Percentiles rank a stretch among this genome's conserved stretches.
Conservation (phyloP, 2,888 invertebrate genomes). For the Brachylomia viminalis region DNA sequence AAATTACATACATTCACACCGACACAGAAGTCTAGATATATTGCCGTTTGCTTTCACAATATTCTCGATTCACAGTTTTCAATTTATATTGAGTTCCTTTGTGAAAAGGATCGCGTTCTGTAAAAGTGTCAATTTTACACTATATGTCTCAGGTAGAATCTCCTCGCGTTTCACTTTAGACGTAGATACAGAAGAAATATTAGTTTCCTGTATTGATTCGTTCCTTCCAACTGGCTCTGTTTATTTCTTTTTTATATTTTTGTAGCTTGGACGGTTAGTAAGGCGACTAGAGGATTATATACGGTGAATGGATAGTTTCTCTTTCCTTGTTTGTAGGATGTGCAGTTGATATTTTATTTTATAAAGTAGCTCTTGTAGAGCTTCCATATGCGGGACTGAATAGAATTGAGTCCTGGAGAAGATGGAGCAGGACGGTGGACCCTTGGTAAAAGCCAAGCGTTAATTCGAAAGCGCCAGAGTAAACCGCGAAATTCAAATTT, state of each 20-base stretch:
- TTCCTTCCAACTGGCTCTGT: slow-evolving; percentile 33
- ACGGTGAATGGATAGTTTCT: background rate
- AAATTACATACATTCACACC: slow-evolving; percentile 59
- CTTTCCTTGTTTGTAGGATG: background rate
- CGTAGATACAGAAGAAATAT: slow-evolving; percentile 56
- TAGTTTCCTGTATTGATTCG: slow-evolving; percentile 54
- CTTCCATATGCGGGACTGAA: background rate
- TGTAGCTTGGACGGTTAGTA: slow-evolving; percentile 1
- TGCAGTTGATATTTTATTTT: background rate
- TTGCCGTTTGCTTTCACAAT: slow-evolving; percentile 70
- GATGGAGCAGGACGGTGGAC: too few relatives aligned
- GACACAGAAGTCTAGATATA: slow-evolving; percentile 59
- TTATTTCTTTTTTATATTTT: slow-evolving; percentile 31
- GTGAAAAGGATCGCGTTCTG: slow-evolving; percentile 69
- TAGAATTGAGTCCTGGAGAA: background rate
- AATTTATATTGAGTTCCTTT: slow-evolving; percentile 77
- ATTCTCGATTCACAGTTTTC: slow-evolving; percentile 77
- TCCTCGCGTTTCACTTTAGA: slow-evolving; percentile 57
- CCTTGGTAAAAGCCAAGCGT: background rate
- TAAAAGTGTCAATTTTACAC: slow-evolving; percentile 73
- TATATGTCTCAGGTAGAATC: slow-evolving; percentile 57
- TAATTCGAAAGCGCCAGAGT: too few relatives aligned
- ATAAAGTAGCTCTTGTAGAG: background rate
- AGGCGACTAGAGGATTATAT: slow-evolving; percentile 29
- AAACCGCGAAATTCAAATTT: too few relatives aligned